A percentile compares a stretch with the other conserved stretches of the same genome.
Evolutionary conservation across 2,888 invertebrate species (phyloP).

Genomic region (Platypus cylindrus): DNA sequence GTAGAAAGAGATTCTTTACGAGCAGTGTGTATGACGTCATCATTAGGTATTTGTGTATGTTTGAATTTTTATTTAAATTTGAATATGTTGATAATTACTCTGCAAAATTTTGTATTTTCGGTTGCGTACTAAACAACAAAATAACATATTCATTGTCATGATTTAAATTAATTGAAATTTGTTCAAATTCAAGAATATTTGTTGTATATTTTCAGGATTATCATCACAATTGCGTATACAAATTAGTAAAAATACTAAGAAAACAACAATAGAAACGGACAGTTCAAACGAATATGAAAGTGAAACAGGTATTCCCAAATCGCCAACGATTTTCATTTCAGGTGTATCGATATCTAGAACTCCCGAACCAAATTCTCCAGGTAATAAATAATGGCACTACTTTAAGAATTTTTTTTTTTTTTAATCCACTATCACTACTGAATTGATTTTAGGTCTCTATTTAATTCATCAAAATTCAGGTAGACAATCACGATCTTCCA

Average conservation of each 20-base stretch:
- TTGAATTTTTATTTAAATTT: too few relatives aligned
- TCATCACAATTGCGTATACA: slow-evolving; percentile 32
- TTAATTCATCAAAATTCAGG: slow-evolving; percentile 28
- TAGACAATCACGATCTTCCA: slow-evolving; percentile 37
- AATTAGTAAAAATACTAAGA: slow-evolving; percentile 31
- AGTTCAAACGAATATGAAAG: slow-evolving; percentile 43
- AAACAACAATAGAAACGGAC: slow-evolving; percentile 35
- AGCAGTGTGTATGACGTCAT: too few relatives aligned
- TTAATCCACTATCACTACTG: too few relatives aligned
- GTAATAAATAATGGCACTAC: slow-evolving; percentile 5
- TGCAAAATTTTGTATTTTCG: too few relatives aligned
- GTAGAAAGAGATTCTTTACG: too few relatives aligned
- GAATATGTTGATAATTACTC: too few relatives aligned
- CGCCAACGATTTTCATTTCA: slow-evolving; percentile 44
- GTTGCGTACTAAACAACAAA: not conserved
- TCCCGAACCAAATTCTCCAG: slow-evolving; percentile 38
- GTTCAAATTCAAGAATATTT: not conserved
- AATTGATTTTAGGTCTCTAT: slow-evolving; percentile 20
- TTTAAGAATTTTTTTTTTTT: too few relatives aligned
- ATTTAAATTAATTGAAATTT: not conserved
- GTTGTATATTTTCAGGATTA: slow-evolving; percentile 16
- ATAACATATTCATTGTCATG: not conserved
- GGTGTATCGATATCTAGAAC: slow-evolving; percentile 45
- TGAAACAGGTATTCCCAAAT: slow-evolving; percentile 44
- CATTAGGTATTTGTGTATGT: too few relatives aligned